A percentile compares a stretch with the other conserved stretches of the same genome.
Evolutionary conservation across 2,888 invertebrate genomes (phyloP).

Genomic region (Loripinus fragilis): DNA sequence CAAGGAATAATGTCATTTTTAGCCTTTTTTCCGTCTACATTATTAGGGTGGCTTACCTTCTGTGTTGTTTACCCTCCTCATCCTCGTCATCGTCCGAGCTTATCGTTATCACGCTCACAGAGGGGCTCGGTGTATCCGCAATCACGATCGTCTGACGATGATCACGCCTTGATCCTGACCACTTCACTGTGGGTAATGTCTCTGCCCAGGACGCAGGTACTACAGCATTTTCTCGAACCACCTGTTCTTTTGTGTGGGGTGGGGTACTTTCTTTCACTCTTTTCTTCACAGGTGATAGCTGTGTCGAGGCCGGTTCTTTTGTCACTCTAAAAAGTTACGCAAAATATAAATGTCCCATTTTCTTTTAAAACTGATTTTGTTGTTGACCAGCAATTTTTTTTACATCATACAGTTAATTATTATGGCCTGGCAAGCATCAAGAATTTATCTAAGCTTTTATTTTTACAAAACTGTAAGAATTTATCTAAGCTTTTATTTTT

Average conservation of each 20-base stretch:
- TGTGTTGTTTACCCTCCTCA: constrained; percentile 57
- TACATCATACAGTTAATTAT: no score
- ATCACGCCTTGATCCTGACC: constrained; percentile 56
- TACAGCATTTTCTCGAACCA: constrained; percentile 54
- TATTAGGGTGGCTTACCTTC: constrained; percentile 17
- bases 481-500: no score
- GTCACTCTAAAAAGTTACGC: no score
- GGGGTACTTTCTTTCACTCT: constrained; percentile 98
- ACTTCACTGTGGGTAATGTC: constrained; percentile 55
- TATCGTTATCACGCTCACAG: constrained; percentile 97
- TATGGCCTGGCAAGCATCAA: no score
- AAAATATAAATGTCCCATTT: no score
- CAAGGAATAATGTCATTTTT: no score
- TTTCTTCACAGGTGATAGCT: constrained; percentile 98
- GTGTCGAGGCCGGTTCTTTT: constrained; percentile 85
- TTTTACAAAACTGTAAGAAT: no score
- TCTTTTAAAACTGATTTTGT: no score
- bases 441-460: no score
- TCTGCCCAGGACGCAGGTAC: constrained; percentile 65
- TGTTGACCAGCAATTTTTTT: no score
- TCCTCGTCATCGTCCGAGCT: constrained; percentile 96
- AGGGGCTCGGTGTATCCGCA: constrained; percentile 96
- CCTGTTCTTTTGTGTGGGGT: constrained; percentile 81
- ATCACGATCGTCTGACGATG: constrained; percentile 95
- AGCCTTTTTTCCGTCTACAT: no score